Evolutionary conservation across 2,888 invertebrate genomes (phyloP).

Genomic region (Pterostichus niger): DNA sequence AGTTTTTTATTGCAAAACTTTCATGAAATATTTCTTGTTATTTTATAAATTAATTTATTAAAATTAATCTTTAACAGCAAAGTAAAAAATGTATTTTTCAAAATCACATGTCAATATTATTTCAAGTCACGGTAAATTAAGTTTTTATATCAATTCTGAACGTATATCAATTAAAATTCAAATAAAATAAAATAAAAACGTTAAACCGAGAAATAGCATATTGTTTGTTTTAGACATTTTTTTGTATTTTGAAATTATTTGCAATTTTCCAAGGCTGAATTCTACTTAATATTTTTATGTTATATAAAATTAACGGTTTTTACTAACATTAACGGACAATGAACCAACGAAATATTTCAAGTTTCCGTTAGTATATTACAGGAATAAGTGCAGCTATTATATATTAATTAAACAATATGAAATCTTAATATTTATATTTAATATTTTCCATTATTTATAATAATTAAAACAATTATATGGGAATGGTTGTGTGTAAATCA

Average conservation of each 20-base stretch:
- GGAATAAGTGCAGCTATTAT: too few relatives aligned
- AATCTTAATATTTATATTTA: too few relatives aligned
- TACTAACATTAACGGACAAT: slow-evolving; percentile 33
- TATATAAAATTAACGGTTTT: slow-evolving; percentile 39
- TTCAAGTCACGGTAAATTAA: slow-evolving; percentile 18
- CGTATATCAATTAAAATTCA: slow-evolving; percentile 37
- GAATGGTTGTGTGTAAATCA: too few relatives aligned
- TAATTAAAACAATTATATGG: too few relatives aligned
- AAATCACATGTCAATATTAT: slow-evolving; percentile 28
- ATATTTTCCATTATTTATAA: too few relatives aligned
- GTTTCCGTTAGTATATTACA: not conserved
- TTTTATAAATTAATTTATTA: too few relatives aligned
- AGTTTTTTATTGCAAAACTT: too few relatives aligned
- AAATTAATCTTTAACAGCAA: not conserved
- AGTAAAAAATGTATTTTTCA: not conserved
- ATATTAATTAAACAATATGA: too few relatives aligned
- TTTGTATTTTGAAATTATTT: slow-evolving; percentile 27
- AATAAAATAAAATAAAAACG: slow-evolving; percentile 40
- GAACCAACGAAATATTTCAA: slow-evolving; percentile 31
- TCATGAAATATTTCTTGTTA: too few relatives aligned
- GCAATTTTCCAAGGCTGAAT: slow-evolving; percentile 34
- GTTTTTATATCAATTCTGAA: slow-evolving; percentile 11
- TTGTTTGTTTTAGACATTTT: slow-evolving; percentile 20
- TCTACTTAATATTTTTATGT: slow-evolving; percentile 17
- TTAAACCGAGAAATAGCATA: not conserved